Evolutionary conservation across 2,888 invertebrate genomes (phyloP), one percentile per base, ranked within the genome.

Genomic region (Helleia helle): DNA sequence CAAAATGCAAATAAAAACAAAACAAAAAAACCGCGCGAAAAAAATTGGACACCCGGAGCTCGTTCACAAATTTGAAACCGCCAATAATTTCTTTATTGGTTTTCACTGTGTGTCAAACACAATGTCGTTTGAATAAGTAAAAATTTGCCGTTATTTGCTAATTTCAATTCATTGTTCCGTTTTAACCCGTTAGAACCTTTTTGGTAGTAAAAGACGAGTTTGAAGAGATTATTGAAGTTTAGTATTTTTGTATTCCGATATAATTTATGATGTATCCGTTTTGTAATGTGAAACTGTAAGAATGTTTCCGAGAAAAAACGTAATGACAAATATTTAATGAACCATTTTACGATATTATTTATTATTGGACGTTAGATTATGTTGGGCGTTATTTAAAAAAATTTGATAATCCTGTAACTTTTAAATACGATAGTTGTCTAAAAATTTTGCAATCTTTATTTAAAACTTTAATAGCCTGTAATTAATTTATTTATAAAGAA

Each of bases 21-120:
- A 9, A 26, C 4, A n/a, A 34, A 34, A 31, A 22, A n/a, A n/a
- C n/a, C 14, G 13, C n/a, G n/a, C 4, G 29, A n/a, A 30, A 30
- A 29, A 30, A 30, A 15, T n/a, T 18, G 22, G 17, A 9, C 34
- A 22, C 12, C 8, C 18, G 13, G 6, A 17, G 18, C 30, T 30
- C 3, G 18, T 18, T n/a, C 18, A 12, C 34, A 34, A 22, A 34
- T 34, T 34, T 13, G 18, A 34, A 34, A 34, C 34, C 34, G 11
- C 15, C 30, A n/a, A 4, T 18, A 22, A 34, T 18, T 9, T 18
- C 31, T 31, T 17, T 17, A 18, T 34, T 34, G 18, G 8, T 22
- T 34, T 34, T 22, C 17, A 34, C 14, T 13, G n/a, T 34, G 18
- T 22, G 18, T 18, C 18, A 22, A 6, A 18, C 22, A 22, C 5